Conservation (phyloP, 2,888 invertebrate genomes). For the Glaucopsyche alexis region DNA sequence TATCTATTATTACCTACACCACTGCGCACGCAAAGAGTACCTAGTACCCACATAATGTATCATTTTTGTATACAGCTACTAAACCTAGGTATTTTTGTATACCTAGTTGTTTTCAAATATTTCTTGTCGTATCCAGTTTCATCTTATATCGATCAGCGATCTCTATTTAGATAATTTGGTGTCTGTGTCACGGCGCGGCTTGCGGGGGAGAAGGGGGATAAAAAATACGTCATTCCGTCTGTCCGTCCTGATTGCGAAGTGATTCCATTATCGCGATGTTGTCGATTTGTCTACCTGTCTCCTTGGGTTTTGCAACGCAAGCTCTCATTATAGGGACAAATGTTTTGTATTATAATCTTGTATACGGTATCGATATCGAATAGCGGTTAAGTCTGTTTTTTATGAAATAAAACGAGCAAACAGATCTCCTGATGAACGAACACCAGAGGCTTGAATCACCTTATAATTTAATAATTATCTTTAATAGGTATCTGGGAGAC, state of each 20-base stretch:
- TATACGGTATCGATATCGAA: no score
- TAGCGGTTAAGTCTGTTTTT: no score
- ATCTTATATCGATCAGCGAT: slow-evolving; percentile 51
- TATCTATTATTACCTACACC: no score
- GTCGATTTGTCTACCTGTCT: slow-evolving; percentile 13
- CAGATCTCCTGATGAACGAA: no score
- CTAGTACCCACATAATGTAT: no score
- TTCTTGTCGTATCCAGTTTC: slow-evolving; percentile 43
- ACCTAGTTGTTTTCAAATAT: slow-evolving; percentile 21
- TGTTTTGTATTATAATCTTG: neutral
- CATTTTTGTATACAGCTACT: no score
- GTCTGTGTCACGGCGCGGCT: slow-evolving; percentile 48
- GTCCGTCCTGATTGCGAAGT: slow-evolving; percentile 11
- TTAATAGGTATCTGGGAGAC: no score
- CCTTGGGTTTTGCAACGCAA: neutral
- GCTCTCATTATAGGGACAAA: slow-evolving; percentile 16
- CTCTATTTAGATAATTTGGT: slow-evolving; percentile 76
- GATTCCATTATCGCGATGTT: slow-evolving; percentile 21
- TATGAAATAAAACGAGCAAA: no score
- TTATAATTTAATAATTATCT: no score
- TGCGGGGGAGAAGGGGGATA: neutral
- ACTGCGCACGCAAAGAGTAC: no score
- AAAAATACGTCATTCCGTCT: slow-evolving; percentile 17
- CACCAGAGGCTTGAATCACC: no score
- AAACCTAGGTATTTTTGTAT: no score